A percentile compares a stretch with the other conserved stretches of the same genome.
phyloP scores from a whole-genome alignment of 2,797 vertebrate genomes.

The Chaetophractus vellerosus region DNA sequence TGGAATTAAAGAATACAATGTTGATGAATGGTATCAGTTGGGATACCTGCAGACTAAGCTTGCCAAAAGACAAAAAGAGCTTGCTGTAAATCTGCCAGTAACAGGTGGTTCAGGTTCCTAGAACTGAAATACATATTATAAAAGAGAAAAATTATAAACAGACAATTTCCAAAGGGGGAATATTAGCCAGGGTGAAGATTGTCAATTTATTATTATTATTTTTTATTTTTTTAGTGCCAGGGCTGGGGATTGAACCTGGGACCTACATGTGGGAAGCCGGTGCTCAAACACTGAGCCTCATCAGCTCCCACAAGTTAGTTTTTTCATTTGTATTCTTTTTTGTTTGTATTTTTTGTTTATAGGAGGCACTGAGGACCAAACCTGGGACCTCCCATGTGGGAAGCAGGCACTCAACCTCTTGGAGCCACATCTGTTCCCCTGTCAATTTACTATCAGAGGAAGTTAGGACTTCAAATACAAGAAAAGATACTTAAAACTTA shows the following conservation, averaged over 20 bases:
- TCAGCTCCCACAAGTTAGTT: no score
- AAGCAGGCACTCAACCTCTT: no score
- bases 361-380: no score
- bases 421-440: neutral
- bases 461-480: neutral
- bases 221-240: no score
- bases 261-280: no score
- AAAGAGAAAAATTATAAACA: neutral
- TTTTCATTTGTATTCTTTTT: no score
- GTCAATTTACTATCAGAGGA: neutral
- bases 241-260: no score
- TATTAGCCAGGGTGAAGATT: neutral
- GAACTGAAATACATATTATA: neutral
- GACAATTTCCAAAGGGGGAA: slow-evolving; percentile 36
- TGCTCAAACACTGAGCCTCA: no score
- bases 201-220: no score
- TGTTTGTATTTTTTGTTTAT: no score
- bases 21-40: neutral
- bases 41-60: neutral
- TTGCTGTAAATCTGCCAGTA: neutral
- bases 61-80: neutral
- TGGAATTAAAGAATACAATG: neutral
- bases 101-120: neutral
- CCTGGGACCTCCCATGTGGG: no score
- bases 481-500: neutral